These are phyloP conservation scores for Takifugu flavidus DNA, from an alignment of 2,113 vertebrate species.

Conservation along the genomic window DNA sequence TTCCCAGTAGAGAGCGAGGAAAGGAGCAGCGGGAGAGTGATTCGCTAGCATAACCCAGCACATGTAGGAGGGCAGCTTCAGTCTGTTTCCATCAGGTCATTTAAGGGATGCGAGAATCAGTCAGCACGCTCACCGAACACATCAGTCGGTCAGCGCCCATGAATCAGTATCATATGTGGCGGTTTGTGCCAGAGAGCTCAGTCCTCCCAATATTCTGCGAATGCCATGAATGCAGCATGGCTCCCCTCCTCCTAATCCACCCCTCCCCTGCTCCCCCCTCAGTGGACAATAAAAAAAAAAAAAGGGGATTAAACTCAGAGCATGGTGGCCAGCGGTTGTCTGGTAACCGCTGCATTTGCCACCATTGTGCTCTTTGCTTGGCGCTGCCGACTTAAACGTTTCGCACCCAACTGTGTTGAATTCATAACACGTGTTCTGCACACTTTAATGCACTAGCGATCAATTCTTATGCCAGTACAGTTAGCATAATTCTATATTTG, in stretches of 20 bases:
- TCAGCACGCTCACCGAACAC: no score
- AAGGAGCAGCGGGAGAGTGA: no score
- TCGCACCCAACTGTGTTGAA: constrained; percentile 1
- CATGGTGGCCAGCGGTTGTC: constrained; percentile 50
- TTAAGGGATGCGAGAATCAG: no score
- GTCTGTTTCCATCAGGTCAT: no score
- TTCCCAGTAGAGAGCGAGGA: no score
- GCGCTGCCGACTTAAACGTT: neutral
- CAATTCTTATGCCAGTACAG: constrained; percentile 33
- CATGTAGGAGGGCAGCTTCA: no score
- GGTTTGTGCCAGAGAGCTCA: neutral
- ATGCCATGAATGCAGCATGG: constrained; percentile 40
- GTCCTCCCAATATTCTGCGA: constrained; percentile 19
- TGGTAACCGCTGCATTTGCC: constrained; percentile 54
- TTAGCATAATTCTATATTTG: constrained; percentile 31
- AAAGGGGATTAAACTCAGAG: constrained; percentile 56
- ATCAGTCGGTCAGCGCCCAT: no score
- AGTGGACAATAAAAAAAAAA: constrained; percentile 29
- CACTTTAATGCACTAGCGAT: constrained; percentile 28
- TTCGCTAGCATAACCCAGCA: no score
- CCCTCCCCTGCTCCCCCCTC: constrained; percentile 11
- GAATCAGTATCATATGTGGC: neutral
- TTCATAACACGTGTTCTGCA: constrained; percentile 4
- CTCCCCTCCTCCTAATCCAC: constrained; percentile 20
- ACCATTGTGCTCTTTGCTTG: constrained; percentile 46